A percentile compares a stretch with the other conserved stretches of the same genome.
These are phyloP conservation scores for Caenorhabditis inopinata DNA, from an alignment of 1,140 invertebrate species.

Conservation along the genomic window DNA sequence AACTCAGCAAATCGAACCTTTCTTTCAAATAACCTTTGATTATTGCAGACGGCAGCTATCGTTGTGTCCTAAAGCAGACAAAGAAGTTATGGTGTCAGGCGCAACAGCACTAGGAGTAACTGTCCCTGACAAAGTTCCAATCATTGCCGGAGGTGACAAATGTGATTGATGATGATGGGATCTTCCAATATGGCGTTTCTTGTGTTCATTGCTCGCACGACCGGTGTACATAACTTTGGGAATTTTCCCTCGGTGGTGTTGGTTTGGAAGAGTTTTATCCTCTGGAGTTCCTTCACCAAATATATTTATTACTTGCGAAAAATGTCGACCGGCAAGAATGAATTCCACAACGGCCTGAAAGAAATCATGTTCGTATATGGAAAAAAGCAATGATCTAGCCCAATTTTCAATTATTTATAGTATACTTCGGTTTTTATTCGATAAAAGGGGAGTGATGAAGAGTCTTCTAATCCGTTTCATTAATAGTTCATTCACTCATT, in stretches of 20 bases:
- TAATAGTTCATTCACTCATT: not conserved
- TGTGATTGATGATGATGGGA: not conserved
- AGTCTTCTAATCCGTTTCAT: not conserved
- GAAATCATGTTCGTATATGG: not conserved
- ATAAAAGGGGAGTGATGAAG: not conserved
- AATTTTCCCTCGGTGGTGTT: not conserved
- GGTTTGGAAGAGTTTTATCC: not conserved
- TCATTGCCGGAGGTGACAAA: too few relatives aligned
- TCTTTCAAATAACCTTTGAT: conserved; percentile 14
- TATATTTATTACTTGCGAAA: conserved; percentile 39
- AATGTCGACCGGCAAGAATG: conserved; percentile 35
- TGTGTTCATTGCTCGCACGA: not conserved
- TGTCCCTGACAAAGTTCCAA: not conserved
- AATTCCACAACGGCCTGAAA: conserved; percentile 42
- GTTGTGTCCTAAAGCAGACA: not conserved
- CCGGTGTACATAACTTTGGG: not conserved
- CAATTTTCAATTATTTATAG: not conserved
- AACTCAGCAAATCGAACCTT: not conserved
- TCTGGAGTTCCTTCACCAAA: not conserved
- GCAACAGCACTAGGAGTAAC: not conserved
- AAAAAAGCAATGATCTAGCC: not conserved
- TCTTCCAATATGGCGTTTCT: not conserved
- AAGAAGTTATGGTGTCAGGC: not conserved
- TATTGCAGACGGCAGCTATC: conserved; percentile 18
- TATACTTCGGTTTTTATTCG: not conserved